A percentile compares a stretch with the other conserved stretches of the same genome.
Conservation (phyloP, 1,140 invertebrate genomes). For the Neodiprion fabricii region DNA sequence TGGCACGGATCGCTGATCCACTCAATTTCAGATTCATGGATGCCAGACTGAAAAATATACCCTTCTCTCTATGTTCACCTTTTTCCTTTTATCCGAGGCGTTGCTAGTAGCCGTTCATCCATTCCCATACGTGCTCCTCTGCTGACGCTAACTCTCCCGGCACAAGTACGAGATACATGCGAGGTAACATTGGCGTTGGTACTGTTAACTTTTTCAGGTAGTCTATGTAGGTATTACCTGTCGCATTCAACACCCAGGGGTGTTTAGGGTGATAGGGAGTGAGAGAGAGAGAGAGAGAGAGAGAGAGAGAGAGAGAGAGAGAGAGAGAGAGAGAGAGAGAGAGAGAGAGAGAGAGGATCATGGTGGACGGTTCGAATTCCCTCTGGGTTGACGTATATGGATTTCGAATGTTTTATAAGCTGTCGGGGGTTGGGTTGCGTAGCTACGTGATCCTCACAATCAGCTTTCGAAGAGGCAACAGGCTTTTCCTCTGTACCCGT, state of each 20-base stretch:
- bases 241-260: too few species aligned
- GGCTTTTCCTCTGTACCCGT: background rate
- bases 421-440: too few species aligned
- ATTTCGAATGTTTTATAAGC: too few species aligned
- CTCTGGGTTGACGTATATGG: too few species aligned
- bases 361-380: too few species aligned
- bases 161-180: slow-evolving; percentile 27
- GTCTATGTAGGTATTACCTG: too few species aligned
- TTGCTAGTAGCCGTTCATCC: background rate
- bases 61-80: slow-evolving; percentile 23
- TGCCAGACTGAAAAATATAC: slow-evolving; percentile 42
- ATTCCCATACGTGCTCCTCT: background rate
- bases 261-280: slow-evolving; percentile 8
- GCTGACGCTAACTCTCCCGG: too few species aligned
- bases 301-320: background rate
- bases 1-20: slow-evolving; percentile 41
- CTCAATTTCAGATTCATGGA: slow-evolving; percentile 47
- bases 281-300: slow-evolving; percentile 32
- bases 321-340: slow-evolving; percentile 1
- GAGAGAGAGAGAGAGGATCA: background rate
- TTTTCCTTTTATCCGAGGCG: slow-evolving; percentile 23
- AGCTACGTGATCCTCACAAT: too few species aligned
- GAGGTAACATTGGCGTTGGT: slow-evolving; percentile 30
- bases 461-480: background rate
- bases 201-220: too few species aligned